A percentile compares a stretch with the other conserved stretches of the same genome.
Evolutionary conservation across 2,888 invertebrate genomes (phyloP).

Genomic region (Amphimallon solstitiale): DNA sequence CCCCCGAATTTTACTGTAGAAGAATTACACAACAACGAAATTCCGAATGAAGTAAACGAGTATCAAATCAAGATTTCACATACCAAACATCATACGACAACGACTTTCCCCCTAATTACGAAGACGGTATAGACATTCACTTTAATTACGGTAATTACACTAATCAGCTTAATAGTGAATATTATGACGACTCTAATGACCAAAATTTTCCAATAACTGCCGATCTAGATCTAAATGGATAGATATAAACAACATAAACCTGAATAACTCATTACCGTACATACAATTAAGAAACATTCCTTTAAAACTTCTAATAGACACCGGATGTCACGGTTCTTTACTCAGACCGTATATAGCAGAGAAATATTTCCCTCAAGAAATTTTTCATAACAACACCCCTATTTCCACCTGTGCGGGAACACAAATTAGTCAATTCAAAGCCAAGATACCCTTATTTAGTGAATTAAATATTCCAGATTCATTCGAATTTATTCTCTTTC

Average conservation of each 20-base stretch:
- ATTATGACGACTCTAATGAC: neutral
- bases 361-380: neutral
- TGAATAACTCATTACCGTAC: neutral
- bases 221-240: neutral
- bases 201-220: neutral
- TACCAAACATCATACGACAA: neutral
- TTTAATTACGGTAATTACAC: too few species aligned
- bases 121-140: too few species aligned
- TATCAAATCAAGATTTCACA: neutral
- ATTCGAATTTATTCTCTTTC: too few species aligned
- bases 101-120: neutral
- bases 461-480: too few species aligned
- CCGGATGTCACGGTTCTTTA: slow-evolving; percentile 3
- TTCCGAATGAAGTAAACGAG: neutral
- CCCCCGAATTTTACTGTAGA: neutral
- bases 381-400: neutral
- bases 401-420: neutral
- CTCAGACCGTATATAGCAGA: neutral
- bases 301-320: too few species aligned
- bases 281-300: neutral
- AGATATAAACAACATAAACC: neutral
- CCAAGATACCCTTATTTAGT: too few species aligned
- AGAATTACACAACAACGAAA: slow-evolving; percentile 11
- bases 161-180: too few species aligned
- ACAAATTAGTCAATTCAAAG: too few species aligned